Evolutionary conservation across 2,888 invertebrate genomes (phyloP).

Genomic region (Coronaproctus castanopsis): DNA sequence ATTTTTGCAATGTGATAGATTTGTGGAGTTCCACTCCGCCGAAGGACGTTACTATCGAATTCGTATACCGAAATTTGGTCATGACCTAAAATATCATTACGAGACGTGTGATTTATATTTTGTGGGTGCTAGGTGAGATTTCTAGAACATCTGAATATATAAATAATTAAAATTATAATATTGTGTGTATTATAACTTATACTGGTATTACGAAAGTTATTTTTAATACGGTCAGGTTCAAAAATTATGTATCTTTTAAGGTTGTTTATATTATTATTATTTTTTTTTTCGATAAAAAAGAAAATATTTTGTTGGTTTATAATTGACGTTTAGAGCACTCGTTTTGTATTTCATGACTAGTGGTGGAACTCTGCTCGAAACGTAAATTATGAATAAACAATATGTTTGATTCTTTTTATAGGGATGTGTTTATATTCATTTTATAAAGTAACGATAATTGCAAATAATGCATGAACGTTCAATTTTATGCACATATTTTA

Average conservation of each 20-base stretch:
- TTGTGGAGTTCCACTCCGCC: slow-evolving; percentile 86
- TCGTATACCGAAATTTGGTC: slow-evolving; percentile 83
- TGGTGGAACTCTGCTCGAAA: no score
- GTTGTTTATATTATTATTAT: not conserved
- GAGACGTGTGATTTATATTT: slow-evolving; percentile 80
- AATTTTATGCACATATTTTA: no score
- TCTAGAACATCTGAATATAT: no score
- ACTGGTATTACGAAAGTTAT: not conserved
- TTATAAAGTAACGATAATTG: no score
- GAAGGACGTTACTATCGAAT: slow-evolving; percentile 78
- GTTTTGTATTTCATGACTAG: no score
- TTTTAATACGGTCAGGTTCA: no score
- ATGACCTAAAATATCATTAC: slow-evolving; percentile 77
- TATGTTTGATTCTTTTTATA: no score
- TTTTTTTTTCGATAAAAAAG: not conserved
- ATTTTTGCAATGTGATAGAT: slow-evolving; percentile 73
- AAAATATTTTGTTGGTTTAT: slow-evolving; percentile 5
- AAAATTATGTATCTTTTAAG: no score
- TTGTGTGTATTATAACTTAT: not conserved
- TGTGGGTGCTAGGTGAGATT: slow-evolving; percentile 68
- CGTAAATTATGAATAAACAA: no score
- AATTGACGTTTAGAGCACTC: not conserved
- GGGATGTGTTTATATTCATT: no score
- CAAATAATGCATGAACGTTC: no score
- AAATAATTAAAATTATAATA: slow-evolving; percentile 13